phyloP scores from a whole-genome alignment of 2,797 vertebrate species.

The Merluccius polli region DNA sequence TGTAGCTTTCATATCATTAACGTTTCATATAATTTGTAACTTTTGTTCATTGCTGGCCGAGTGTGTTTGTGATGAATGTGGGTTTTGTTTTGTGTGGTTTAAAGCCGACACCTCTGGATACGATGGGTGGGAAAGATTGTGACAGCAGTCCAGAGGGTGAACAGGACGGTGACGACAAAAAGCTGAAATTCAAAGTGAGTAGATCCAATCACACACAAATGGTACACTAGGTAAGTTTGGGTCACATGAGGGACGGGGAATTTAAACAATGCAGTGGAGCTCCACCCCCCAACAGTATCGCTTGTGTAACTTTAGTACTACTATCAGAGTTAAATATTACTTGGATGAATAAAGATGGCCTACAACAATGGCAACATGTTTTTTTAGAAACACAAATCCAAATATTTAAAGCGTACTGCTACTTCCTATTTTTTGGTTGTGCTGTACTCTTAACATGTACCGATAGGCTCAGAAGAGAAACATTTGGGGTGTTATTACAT shows the following conservation, averaged over 20 bases:
- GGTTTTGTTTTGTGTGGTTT: constrained; percentile 9
- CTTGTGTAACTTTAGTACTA: not conserved
- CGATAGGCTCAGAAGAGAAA: not conserved
- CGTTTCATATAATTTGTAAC: not conserved
- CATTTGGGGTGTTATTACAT: no score
- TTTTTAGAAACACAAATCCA: no score
- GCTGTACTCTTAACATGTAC: not conserved
- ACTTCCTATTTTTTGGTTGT: not conserved
- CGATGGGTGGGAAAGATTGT: constrained; percentile 58
- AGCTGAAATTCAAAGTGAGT: constrained; percentile 63
- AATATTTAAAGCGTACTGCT: not conserved
- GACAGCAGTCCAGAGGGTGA: constrained; percentile 64
- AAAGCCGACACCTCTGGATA: constrained; percentile 52
- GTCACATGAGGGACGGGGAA: not conserved
- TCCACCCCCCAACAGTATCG: not conserved
- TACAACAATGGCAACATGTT: not conserved
- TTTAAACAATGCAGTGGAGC: not conserved
- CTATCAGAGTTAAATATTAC: not conserved
- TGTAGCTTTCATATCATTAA: not conserved
- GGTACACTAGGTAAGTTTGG: not conserved
- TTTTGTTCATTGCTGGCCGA: not conserved
- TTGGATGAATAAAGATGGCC: not conserved
- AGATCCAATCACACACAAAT: not conserved
- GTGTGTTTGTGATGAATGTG: not conserved
- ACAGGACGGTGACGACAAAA: constrained; percentile 57